Base-by-base conservation (phyloP, 2,888 invertebrate species). In the Dendrolimus pini region DNA sequence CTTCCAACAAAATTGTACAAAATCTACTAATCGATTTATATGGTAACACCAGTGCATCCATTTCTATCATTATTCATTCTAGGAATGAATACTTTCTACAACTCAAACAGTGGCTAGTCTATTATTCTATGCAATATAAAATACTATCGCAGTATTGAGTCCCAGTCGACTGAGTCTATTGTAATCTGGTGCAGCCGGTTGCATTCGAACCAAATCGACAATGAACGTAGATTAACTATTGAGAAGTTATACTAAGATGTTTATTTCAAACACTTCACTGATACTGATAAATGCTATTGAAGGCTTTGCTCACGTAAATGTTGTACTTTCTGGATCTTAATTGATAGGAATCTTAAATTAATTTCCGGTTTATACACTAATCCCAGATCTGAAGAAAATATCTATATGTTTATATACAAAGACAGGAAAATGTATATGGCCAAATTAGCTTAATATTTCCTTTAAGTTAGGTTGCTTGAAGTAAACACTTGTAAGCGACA, bases 171-270 rank as follows among this genome's bases (percentile, higher is more conserved):
- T 85, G 85, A 82, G 77, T 80, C 86, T 77, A 86, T 89, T 87
- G 85, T 86, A 70, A 72, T 62, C 66, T 61, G 60, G 63, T 65
- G 65, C 71, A 71, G 75, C 71, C 78, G 75, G 73, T 73, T 72
- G 76, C 78, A 81, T 80, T 87, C 74, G 74, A 64, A 82, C 77
- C 75, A 79, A 88, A 84, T 88, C 82, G 83, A 80, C 81, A 88
- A 85, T 88, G 83, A 85, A 86, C 82, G 72, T 66, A 82, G 88
- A 88, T 89, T 85, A 86, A 83, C 84, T 80, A 77, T 82, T 76
- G 72, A 71, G 72, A 83, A 85, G 80, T 84, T 80, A 70, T 67
- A 74, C 72, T 70, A 75, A 79, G 75, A 80, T 74, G 74, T 71
- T 79, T 77, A 79, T 80, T 78, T 77, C 69, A 65, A 67, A 72